Evolutionary conservation across 1,140 invertebrate genomes (phyloP).

Genomic region (Drosophila willistoni): DNA sequence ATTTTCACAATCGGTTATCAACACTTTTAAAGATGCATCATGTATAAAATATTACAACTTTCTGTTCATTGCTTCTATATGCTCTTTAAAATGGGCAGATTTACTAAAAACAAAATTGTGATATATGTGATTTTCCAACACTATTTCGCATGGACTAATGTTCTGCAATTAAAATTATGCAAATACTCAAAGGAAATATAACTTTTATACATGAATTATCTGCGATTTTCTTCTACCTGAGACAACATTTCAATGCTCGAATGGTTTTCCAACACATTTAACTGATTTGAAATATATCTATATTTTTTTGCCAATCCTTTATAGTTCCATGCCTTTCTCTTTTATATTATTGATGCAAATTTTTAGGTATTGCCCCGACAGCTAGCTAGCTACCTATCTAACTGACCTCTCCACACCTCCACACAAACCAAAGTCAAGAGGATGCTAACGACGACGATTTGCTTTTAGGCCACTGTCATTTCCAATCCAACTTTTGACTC

Average conservation of each 20-base stretch:
- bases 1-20: no score
- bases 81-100: no score
- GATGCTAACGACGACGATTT: conserved; percentile 38
- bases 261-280: conserved; percentile 15
- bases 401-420: conserved; percentile 53
- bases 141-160: no score
- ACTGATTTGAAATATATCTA: not conserved
- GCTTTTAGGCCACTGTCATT: conserved; percentile 61
- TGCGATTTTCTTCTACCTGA: no score
- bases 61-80: no score
- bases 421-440: conserved; percentile 22
- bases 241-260: not conserved
- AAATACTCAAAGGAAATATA: no score
- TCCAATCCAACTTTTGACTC: conserved; percentile 27
- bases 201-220: no score
- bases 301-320: conserved; percentile 4
- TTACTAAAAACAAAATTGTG: no score
- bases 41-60: no score
- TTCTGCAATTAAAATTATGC: no score
- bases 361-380: conserved; percentile 26
- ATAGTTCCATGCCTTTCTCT: conserved; percentile 23
- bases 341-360: conserved; percentile 58
- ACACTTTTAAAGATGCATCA: no score
- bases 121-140: no score
- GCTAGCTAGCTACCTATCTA: conserved; percentile 28